Percentiles rank a stretch among this genome's conserved stretches.
Conservation (phyloP, 2,888 invertebrate genomes). For the Dicycla oo region DNA sequence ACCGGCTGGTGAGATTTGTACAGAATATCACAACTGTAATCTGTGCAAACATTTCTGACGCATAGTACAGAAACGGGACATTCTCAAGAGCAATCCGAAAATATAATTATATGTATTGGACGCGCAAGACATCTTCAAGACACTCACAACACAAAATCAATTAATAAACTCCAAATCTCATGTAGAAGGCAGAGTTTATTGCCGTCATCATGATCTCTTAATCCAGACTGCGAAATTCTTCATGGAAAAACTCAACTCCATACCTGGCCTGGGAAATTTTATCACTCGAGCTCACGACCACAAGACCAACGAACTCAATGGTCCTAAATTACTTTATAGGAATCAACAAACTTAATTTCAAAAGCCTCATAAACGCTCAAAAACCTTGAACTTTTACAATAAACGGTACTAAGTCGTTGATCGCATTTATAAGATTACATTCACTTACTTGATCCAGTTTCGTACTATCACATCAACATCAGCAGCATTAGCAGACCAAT, state of each 20-base stretch:
- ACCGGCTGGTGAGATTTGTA: no score
- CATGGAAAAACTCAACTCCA: neutral
- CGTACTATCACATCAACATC: slow-evolving; percentile 22
- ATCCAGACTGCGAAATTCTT: neutral
- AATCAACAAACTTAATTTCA: slow-evolving; percentile 18
- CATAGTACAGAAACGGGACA: no score
- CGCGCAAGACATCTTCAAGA: no score
- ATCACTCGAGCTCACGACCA: neutral
- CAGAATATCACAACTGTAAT: no score
- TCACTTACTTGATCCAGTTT: slow-evolving; percentile 40
- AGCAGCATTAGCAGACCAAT: neutral
- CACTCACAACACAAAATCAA: no score
- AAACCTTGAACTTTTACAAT: slow-evolving; percentile 53
- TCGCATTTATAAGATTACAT: slow-evolving; percentile 40
- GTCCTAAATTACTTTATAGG: slow-evolving; percentile 4
- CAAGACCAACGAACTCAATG: neutral
- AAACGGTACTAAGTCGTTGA: slow-evolving; percentile 40
- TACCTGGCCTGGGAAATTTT: neutral
- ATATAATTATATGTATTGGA: no score
- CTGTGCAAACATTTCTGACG: no score
- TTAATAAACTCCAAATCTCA: neutral
- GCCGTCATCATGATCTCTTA: neutral
- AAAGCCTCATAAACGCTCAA: slow-evolving; percentile 25
- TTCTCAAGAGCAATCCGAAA: no score
- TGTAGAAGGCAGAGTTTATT: neutral